Evolutionary conservation across 2,113 vertebrate genomes (phyloP).

Genomic region (Jaculus jaculus): DNA sequence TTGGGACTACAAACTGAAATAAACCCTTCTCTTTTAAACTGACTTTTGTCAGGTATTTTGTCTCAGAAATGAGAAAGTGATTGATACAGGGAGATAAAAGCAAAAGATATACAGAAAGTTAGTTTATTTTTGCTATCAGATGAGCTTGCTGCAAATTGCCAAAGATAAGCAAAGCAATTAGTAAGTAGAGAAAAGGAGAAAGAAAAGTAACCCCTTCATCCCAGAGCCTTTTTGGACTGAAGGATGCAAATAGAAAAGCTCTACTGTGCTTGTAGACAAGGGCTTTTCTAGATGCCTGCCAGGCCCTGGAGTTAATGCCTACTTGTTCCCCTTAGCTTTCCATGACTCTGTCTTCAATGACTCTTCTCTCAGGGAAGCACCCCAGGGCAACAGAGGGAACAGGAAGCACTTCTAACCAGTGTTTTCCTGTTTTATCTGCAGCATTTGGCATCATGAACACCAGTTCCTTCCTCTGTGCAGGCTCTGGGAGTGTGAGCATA

Average conservation of each 20-base stretch:
- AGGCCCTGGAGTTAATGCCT: neutral
- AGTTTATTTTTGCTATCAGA: neutral
- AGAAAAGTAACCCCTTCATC: neutral
- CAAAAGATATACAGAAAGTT: neutral
- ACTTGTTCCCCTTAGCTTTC: neutral
- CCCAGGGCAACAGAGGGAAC: neutral
- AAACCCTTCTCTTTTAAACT: too few species aligned
- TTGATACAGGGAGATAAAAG: neutral
- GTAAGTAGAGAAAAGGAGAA: neutral
- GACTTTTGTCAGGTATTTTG: too few species aligned
- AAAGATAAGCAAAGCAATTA: neutral
- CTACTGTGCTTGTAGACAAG: accelerated
- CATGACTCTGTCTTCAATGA: accelerated
- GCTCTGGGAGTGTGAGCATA: neutral
- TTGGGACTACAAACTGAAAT: too few species aligned
- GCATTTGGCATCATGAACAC: neutral
- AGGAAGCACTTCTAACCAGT: neutral
- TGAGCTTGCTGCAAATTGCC: neutral
- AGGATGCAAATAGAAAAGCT: neutral
- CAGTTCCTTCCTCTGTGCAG: neutral
- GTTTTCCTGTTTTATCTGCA: neutral
- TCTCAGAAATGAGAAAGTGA: too few species aligned
- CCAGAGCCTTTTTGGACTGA: neutral
- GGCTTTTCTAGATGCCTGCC: neutral
- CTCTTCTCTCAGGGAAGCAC: neutral